Evolutionary conservation across 2,797 vertebrate species (phyloP).

Genomic region (Anguilla marmorata): DNA sequence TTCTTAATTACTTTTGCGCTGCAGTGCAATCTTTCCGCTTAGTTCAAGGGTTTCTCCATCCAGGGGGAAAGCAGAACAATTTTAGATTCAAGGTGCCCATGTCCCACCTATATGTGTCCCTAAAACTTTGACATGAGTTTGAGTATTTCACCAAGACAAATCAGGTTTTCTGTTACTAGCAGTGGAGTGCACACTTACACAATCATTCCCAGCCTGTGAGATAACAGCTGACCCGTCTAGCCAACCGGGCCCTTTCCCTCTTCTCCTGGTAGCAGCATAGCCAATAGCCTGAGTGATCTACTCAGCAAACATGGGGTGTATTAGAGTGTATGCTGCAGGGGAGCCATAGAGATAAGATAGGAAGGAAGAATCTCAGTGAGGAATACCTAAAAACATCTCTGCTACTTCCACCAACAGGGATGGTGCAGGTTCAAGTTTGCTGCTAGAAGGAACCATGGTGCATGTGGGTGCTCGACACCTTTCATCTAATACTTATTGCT

Average conservation of each 20-base stretch:
- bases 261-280: background rate
- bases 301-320: background rate
- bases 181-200: background rate
- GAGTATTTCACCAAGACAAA: constrained; percentile 20
- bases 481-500: background rate
- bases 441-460: background rate
- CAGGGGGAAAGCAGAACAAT: constrained; percentile 22
- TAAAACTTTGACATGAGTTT: constrained; percentile 26
- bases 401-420: background rate
- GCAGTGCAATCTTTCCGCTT: background rate
- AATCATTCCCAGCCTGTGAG: background rate
- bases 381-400: background rate
- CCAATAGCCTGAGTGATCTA: constrained; percentile 31
- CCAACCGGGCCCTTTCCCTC: background rate
- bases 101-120: constrained; percentile 8
- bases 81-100: background rate
- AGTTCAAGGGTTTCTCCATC: background rate
- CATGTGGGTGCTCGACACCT: background rate
- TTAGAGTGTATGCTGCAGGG: background rate
- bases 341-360: background rate
- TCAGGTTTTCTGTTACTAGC: constrained; percentile 30
- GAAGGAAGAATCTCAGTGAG: constrained; percentile 20
- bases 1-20: background rate
- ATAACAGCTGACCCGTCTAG: background rate
- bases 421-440: background rate